These are phyloP conservation scores for Diadumene lineata DNA, from an alignment of 92 coral and sea anemone genomes.

Conservation along the genomic window DNA sequence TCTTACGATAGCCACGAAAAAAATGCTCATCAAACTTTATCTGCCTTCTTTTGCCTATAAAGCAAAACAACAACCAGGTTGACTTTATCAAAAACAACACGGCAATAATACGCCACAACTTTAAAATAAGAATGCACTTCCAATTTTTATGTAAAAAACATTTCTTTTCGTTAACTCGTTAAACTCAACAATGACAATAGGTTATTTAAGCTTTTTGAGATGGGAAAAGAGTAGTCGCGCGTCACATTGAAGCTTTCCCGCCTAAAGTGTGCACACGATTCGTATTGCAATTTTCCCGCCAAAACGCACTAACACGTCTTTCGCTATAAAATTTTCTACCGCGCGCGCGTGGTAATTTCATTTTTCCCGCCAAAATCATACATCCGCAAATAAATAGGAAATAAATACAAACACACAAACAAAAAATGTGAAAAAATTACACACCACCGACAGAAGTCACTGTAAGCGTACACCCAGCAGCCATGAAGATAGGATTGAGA, in stretches of 20 bases:
- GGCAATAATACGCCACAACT: too few relatives aligned
- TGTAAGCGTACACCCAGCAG: constrained; percentile 66
- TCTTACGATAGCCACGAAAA: constrained; percentile 79
- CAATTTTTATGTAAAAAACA: too few relatives aligned
- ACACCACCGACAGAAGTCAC: constrained; percentile 74
- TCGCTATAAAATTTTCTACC: too few relatives aligned
- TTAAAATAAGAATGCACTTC: too few relatives aligned
- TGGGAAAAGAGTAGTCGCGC: neutral
- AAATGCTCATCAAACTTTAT: constrained; percentile 79
- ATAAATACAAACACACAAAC: too few relatives aligned
- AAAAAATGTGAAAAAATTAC: neutral
- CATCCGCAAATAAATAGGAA: neutral
- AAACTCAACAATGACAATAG: too few relatives aligned
- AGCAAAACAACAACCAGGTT: too few relatives aligned
- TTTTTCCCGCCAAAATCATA: neutral
- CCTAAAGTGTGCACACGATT: neutral
- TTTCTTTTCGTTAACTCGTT: too few relatives aligned
- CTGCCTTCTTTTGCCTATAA: constrained; percentile 63
- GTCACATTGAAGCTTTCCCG: neutral
- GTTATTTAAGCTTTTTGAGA: too few relatives aligned
- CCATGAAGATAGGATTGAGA: constrained; percentile 81
- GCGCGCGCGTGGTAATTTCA: too few relatives aligned
- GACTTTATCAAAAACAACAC: too few relatives aligned
- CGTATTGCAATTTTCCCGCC: neutral
- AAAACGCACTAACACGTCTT: too few relatives aligned